phyloP scores from a whole-genome alignment of 2,113 vertebrate species.

The Hoplias malabaricus region DNA sequence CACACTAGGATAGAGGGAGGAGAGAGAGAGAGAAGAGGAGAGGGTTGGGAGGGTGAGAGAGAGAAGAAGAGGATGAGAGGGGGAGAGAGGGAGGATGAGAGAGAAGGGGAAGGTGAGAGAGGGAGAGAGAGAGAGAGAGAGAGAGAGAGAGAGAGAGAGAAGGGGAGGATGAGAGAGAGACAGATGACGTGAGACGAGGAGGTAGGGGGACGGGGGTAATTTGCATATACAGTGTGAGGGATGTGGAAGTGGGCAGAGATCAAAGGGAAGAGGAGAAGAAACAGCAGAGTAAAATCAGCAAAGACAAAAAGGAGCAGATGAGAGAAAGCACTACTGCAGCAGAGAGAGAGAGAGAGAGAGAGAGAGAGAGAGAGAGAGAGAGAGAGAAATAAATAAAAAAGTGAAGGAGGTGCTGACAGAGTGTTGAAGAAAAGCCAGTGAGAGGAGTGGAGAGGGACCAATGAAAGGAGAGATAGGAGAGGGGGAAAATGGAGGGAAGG shows the following conservation, averaged over 20 bases:
- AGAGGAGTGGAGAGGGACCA: slow-evolving; percentile 1
- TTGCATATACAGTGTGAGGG: slow-evolving; percentile 22
- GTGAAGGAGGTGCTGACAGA: too few relatives aligned
- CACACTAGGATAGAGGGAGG: not conserved
- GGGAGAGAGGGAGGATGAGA: slow-evolving; percentile 51
- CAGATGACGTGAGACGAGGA: slow-evolving; percentile 16
- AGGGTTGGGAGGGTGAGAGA: slow-evolving; percentile 32
- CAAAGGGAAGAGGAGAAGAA: not conserved
- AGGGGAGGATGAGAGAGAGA: not conserved
- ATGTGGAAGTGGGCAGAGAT: slow-evolving; percentile 3
- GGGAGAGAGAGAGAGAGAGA: not conserved
- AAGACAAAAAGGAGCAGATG: not conserved
- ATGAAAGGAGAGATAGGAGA: slow-evolving; percentile 3
- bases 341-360: too few relatives aligned
- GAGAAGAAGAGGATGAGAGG: slow-evolving; percentile 30
- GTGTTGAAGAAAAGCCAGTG: too few relatives aligned
- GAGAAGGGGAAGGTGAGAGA: slow-evolving; percentile 13
- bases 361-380: not conserved
- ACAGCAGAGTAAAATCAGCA: not conserved
- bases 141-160: not conserved
- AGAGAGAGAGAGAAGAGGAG: slow-evolving; percentile 46
- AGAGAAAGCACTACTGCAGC: not conserved
- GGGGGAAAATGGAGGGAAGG: slow-evolving; percentile 26
- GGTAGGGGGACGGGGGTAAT: not conserved
- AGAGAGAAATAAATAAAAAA: not conserved